Evolutionary conservation across 2,888 invertebrate genomes (phyloP).

Genomic region (Metacarcinus magister): DNA sequence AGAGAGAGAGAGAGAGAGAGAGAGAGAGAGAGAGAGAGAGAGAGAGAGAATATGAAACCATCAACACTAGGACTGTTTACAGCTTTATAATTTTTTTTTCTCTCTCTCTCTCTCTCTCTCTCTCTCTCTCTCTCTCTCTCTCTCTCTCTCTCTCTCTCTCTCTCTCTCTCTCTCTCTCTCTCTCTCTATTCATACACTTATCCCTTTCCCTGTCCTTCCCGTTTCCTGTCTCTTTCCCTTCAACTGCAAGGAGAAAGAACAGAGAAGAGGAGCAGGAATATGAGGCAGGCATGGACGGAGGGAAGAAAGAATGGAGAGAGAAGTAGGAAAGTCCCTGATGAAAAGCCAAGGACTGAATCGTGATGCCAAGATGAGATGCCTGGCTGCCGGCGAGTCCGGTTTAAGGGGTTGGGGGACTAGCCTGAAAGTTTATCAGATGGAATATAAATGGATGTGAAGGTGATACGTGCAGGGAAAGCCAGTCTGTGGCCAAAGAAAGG

Average conservation of each 20-base stretch:
- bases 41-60: not conserved
- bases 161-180: conserved; percentile 13
- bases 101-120: not conserved
- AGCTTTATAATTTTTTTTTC: not conserved
- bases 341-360: not conserved
- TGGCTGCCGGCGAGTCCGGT: not conserved
- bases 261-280: not conserved
- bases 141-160: conserved; percentile 26
- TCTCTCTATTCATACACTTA: not conserved
- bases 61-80: not conserved
- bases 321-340: not conserved
- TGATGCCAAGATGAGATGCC: not conserved
- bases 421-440: conserved; percentile 37
- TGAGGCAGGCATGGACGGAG: not conserved
- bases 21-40: too few relatives aligned
- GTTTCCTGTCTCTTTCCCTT: not conserved
- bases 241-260: not conserved
- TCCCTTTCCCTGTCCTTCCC: not conserved
- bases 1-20: too few relatives aligned
- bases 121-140: conserved; percentile 26
- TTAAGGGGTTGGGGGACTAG: not conserved
- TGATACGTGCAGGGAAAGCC: conserved; percentile 13
- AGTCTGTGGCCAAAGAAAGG: not conserved
- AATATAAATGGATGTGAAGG: conserved; percentile 37
- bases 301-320: not conserved